Base-by-base conservation (phyloP, 2,888 invertebrate genomes). In the Lissocephala sabroskyi region DNA sequence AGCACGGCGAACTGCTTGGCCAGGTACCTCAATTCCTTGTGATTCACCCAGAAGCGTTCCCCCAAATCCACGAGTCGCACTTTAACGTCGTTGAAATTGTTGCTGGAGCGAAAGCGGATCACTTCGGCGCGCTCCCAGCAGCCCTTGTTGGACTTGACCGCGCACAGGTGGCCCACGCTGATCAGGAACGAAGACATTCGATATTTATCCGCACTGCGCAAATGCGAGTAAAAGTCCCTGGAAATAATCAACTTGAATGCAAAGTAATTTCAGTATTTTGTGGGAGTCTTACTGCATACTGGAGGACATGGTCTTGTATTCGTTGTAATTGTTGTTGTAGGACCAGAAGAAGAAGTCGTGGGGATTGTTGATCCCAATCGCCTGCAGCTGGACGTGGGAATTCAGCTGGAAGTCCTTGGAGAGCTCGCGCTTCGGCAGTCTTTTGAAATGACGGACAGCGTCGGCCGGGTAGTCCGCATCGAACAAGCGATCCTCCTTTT, bases 101-200 rank as follows among this genome's bases (percentile, higher is more conserved):
- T 53, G 9, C 37, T 1, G 3, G 7, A 16, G 3, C 41, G 57
- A 0, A 56, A 23, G 17, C 45, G 52, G n/a, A 55, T 30, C 4
- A 83, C 64, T 56, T 68, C 62, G 1, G 68, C 82, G 3, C 83
- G 79, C 42, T 81, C 76, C 83, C 83, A 83, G n/a, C 29, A 18
- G 1, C 45, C 36, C 13, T 1, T n/a, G 0, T 62, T 57, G 26
- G 52, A 59, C 2, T 51, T 26, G 2, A 73, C 64, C 1, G 65
- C 82, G 30, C 79, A 82, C 17, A 81, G 53, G 43, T 81, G 82
- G 0, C 77, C 82, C 1, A 62, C 61, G 13, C 53, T 61, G 10
- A 82, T 62, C 7, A 75, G 59, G n/a, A 41, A 44, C 30, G 42
- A 33, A 0, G 81, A 76, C 23, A 82, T 76, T n/a, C n/a, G n/a